phyloP scores from a whole-genome alignment of 2,113 vertebrate genomes.

The Phyllostomus hastatus region DNA sequence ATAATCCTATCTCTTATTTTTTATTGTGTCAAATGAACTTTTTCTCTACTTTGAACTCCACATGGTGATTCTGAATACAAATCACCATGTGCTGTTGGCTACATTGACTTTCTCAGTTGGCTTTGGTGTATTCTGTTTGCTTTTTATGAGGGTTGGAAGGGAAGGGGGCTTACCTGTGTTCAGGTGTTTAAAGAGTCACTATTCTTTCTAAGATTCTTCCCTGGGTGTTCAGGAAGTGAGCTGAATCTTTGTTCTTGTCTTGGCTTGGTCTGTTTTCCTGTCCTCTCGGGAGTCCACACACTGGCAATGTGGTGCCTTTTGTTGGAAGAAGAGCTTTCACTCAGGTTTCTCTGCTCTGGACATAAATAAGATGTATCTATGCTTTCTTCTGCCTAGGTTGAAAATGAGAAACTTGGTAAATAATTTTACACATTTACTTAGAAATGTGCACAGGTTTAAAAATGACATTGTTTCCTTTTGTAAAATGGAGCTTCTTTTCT shows the following conservation, averaged over 20 bases:
- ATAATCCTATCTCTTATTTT: background rate
- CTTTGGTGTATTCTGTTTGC: background rate
- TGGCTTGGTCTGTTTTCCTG: background rate
- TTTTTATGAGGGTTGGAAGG: background rate
- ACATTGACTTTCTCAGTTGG: background rate
- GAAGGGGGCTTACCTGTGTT: background rate
- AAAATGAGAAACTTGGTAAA: background rate
- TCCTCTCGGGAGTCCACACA: background rate
- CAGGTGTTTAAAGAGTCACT: background rate
- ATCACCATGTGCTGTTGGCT: background rate
- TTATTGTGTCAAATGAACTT: background rate
- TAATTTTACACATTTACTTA: background rate
- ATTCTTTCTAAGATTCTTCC: background rate
- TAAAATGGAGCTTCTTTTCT: background rate
- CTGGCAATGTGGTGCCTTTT: background rate
- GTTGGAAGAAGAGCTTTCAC: background rate
- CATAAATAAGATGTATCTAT: background rate
- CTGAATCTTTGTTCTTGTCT: background rate
- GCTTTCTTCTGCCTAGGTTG: background rate
- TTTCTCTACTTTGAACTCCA: background rate
- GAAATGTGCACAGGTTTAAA: background rate
- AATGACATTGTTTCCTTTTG: background rate
- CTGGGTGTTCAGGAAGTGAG: background rate
- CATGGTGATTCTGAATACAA: background rate
- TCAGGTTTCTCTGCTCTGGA: background rate